Evolutionary conservation across 2,113 vertebrate species (phyloP).

Genomic region (Solea senegalensis): DNA sequence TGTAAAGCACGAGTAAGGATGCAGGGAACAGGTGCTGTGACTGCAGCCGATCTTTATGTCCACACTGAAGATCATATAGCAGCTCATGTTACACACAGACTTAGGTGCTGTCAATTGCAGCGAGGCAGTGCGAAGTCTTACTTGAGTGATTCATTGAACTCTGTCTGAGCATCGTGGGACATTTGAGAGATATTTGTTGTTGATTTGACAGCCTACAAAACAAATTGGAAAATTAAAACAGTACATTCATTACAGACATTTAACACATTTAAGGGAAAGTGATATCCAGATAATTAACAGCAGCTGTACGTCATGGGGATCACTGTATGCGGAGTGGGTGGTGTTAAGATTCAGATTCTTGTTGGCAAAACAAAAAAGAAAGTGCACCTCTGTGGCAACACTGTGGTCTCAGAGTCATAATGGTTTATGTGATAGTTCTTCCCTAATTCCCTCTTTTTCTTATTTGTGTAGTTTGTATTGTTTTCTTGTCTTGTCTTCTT

Average conservation of each 20-base stretch:
- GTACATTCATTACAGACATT: neutral
- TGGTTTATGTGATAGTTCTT: no score
- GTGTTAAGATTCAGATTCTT: neutral
- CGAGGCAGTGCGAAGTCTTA: constrained; percentile 45
- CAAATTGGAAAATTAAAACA: no score
- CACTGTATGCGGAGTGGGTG: neutral
- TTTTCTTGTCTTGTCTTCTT: no score
- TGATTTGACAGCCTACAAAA: neutral
- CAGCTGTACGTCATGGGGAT: constrained; percentile 32
- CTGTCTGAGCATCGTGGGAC: neutral
- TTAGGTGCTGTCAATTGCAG: constrained; percentile 41
- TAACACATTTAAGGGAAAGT: constrained; percentile 10
- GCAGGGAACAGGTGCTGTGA: constrained; percentile 46
- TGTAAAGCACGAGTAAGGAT: constrained; percentile 49
- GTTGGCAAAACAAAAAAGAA: no score
- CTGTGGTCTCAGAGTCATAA: no score
- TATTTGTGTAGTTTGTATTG: no score
- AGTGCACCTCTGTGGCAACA: no score
- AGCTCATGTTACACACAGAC: constrained; percentile 33
- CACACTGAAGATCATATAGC: constrained; percentile 46
- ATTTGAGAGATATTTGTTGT: neutral
- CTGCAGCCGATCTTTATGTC: constrained; percentile 53
- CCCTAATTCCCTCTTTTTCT: no score
- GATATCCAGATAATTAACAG: constrained; percentile 2
- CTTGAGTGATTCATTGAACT: constrained; percentile 19